Evolutionary conservation across 2,888 invertebrate genomes (phyloP), one percentile per base, ranked within the genome.

Genomic region (Notodonta dromedarius): DNA sequence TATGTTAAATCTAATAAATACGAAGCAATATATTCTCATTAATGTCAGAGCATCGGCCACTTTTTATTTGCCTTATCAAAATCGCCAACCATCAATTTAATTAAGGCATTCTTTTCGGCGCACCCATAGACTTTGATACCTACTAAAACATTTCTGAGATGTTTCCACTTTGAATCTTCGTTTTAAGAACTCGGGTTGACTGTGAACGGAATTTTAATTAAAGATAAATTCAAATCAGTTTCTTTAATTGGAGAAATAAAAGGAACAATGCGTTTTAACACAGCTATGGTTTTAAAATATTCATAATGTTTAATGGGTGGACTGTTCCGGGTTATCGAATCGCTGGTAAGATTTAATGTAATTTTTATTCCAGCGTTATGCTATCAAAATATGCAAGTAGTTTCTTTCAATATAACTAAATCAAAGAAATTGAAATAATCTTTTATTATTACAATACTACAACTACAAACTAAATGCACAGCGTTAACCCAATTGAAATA

Each of bases 171-270:
- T 73, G 67, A 72, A 76, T 80, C 83, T 82, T 83, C 79, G 80
- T 83, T 83, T 79, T 74, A 63, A 68, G 64, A 65, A 69, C 71
- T 70, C 76, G 74, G 72, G 76, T 68, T 77, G 83, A 79, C 81
- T 82, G 84, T 70, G 83, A 80, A 81, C 71, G 87, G 92, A 87
- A 92, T 92, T 88, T 92, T 93, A 91, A 92, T 91, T 88, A 89
- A 85, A 74, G 74, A 75, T 63, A 70, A 75, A 75, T 70, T 66
- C 61, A 69, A 73, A 72, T 69, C 56, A 63, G 63, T 55, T 62
- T 24, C 70, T 62, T 69, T 73, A 72, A 78, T 73, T 75, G 52
- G 59, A 13, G 59, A 13, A 57, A 12, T 51, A 46, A 56, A 57
- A 66, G 14, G 46, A 64, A 50, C 42, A 66, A 61, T 59, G 58